Base-by-base conservation (phyloP, 2,888 invertebrate species). In the Miltochrista miniata region DNA sequence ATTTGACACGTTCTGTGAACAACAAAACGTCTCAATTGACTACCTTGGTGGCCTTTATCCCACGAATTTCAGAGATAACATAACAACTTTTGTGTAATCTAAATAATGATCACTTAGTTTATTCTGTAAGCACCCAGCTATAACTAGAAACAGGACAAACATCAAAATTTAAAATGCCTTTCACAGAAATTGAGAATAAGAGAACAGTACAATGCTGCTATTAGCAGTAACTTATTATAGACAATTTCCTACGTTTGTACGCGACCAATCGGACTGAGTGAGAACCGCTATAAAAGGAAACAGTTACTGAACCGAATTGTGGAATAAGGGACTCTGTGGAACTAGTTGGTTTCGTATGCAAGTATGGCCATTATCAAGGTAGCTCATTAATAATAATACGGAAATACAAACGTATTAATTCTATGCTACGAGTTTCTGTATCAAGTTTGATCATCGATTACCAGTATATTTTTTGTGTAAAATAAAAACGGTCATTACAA, bases 231-330 rank as follows among this genome's bases (percentile, higher is more conserved):
- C 73, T 84, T 82, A 82, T 82, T 81, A 83, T 80, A 73, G 81
- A 82, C 83, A 81, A 85, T 86, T 83, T 83, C 82, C 81, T 81
- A 76, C 74, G 71, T 75, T 74, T 69, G 72, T 80, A 80, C 70
- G 76, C 77, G 83, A 85, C 82, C 87, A 87, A 87, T 87, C 79
- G 79, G 68, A 63, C 77, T 83, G 84, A 88, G 87, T 86, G 83
- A 85, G 80, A 83, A 77, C 68, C 73, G 76, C 81, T 72, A 81
- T 87, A 86, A 85, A 82, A 62, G 83, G 83, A 85, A 81, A 81
- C 81, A 71, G 80, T 79, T 80, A 80, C 76, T 71, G 75, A 71
- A 71, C 65, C 74, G 74, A 76, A 74, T 79, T 77, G 81, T 75
- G 69, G 72, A 74, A 72, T 60, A 55, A 74, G 69, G 71, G 76